A percentile compares a stretch with the other conserved stretches of the same genome.
These are phyloP conservation scores for Microctenopoma steveboyesi DNA, from an alignment of 2,797 vertebrate species.

Conservation along the genomic window DNA sequence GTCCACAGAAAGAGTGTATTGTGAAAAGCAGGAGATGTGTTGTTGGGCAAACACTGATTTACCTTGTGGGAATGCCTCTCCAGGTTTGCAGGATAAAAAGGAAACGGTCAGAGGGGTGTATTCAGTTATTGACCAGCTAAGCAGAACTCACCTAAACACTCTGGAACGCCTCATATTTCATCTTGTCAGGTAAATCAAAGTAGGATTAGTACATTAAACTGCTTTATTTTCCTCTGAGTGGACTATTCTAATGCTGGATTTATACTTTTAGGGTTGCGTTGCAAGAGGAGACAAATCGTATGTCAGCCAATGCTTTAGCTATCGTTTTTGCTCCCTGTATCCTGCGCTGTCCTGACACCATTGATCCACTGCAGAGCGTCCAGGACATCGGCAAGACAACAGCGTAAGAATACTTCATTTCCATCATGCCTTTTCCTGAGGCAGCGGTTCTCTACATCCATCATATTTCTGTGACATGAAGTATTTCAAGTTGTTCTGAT, in stretches of 20 bases:
- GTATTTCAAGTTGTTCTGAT: slow-evolving; percentile 12
- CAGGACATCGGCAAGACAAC: slow-evolving; percentile 98
- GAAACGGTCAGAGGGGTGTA: slow-evolving; percentile 92
- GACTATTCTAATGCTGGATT: slow-evolving; percentile 10
- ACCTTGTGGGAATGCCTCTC: slow-evolving; percentile 34
- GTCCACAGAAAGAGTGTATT: background rate
- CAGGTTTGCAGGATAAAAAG: slow-evolving; percentile 94
- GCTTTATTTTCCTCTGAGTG: background rate
- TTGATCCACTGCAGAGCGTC: slow-evolving; percentile 93
- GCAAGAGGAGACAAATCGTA: slow-evolving; percentile 97
- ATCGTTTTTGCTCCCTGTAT: slow-evolving; percentile 99
- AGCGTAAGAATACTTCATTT: slow-evolving; percentile 85
- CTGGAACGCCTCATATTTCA: slow-evolving; percentile 98
- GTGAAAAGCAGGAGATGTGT: background rate
- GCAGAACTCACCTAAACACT: slow-evolving; percentile 93
- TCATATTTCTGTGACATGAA: background rate
- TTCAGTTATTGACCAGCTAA: slow-evolving; percentile 95
- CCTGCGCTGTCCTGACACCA: slow-evolving; percentile 95
- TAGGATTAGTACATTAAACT: background rate
- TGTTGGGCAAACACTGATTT: slow-evolving; percentile 1
- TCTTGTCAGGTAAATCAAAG: slow-evolving; percentile 89
- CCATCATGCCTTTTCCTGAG: background rate
- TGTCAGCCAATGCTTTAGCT: slow-evolving; percentile 97
- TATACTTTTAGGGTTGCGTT: slow-evolving; percentile 88
- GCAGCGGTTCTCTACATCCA: background rate